Evolutionary conservation across 2,113 vertebrate genomes (phyloP), one percentile per base, ranked within the genome.

Genomic region (Gorilla gorilla): DNA sequence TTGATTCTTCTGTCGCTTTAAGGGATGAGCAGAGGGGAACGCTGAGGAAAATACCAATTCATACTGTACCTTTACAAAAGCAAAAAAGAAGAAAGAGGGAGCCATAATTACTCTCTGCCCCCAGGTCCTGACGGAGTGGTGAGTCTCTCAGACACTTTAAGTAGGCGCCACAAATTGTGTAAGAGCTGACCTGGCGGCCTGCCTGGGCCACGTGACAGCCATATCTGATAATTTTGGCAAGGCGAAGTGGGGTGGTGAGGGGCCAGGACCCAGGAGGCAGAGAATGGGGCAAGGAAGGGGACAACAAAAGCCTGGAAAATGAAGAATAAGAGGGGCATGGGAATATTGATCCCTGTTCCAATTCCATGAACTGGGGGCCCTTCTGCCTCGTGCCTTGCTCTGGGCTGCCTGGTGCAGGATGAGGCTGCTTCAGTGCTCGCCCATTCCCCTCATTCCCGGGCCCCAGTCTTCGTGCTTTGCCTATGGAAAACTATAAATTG

Each of bases 91-190:
- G 97, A 97, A 61, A 12, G 40, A 52, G 40, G 14, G 61, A 55
- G 30, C 0, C 98, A 97, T 99, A 99, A 99, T 99, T 98, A 97
- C 98, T 98, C 97, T 98, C 96, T 97, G 98, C 98, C 98, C 97
- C 87, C 96, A 97, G 99, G 99, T 98, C 97, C 97, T 97, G 93
- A 96, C 89, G 89, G 98, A 98, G 98, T 85, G 97, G 97, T 97
- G 98, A 97, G 96, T 98, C 97, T 98, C 98, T 98, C 98, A 99
- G 99, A 98, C 97, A 98, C 98, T 98, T 96, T 98, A 98, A 98
- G 98, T 91, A 98, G 99, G 99, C 98, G 98, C 99, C 99, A 99
- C 95, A 96, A 97, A 96, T 99, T 99, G 98, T 98, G 98, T 98
- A 99, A 99, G 98, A 90, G 86, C 98, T 98, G 98, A 98, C 98